phyloP scores from a whole-genome alignment of 2,113 vertebrate genomes.

The Mormyrus lacerda region DNA sequence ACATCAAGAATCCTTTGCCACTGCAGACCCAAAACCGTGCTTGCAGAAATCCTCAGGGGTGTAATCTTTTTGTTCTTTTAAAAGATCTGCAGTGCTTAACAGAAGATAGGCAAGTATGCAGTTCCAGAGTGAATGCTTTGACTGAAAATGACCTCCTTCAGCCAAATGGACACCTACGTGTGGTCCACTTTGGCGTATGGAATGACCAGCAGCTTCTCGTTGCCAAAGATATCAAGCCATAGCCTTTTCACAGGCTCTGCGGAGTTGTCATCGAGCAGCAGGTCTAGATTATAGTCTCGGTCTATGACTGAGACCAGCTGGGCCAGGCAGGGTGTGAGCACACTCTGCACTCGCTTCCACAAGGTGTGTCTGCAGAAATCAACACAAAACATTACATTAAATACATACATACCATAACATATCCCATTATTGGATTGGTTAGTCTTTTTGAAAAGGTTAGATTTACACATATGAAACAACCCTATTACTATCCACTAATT shows the following conservation, averaged over 20 bases:
- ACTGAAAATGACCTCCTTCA: not conserved
- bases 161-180: conserved; percentile 53
- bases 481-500: not conserved
- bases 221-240: conserved; percentile 83
- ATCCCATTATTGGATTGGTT: not conserved
- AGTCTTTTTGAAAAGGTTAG: not conserved
- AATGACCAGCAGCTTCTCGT: conserved; percentile 71
- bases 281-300: conserved; percentile 77
- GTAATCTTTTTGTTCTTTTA: not conserved
- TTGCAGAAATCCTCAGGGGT: too few relatives aligned
- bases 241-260: conserved; percentile 61
- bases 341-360: conserved; percentile 80
- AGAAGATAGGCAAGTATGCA: not conserved
- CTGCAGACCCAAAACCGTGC: too few relatives aligned
- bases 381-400: conserved; percentile 4
- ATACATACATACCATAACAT: not conserved
- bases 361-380: conserved; percentile 68
- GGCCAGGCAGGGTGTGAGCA: conserved; percentile 74
- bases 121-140: not conserved
- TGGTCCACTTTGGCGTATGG: conserved; percentile 40
- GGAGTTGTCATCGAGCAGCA: conserved; percentile 54
- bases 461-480: not conserved
- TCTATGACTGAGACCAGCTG: conserved; percentile 77
- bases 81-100: not conserved
- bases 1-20: too few relatives aligned